Evolutionary conservation across 2,113 vertebrate genomes (phyloP).

Genomic region (Vulpes vulpes): DNA sequence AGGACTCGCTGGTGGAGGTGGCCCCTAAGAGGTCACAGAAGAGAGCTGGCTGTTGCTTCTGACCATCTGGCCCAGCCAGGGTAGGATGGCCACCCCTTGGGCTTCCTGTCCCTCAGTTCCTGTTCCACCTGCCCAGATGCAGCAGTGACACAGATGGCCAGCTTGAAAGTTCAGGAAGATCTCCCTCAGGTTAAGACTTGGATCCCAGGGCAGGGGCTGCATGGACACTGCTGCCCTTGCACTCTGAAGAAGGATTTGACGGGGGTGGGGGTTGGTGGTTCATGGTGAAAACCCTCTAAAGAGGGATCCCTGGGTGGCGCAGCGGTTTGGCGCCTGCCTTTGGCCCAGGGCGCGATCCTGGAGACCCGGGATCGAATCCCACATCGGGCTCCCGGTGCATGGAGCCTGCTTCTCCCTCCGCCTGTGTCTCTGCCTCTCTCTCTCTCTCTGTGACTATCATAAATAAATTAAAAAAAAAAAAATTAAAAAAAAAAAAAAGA

Average conservation of each 20-base stretch:
- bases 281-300: neutral
- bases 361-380: too few species aligned
- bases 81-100: neutral
- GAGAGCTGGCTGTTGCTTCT: constrained; percentile 91
- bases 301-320: too few species aligned
- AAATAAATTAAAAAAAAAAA: too few species aligned
- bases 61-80: neutral
- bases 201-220: neutral
- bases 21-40: constrained; percentile 79
- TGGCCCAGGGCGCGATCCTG: too few species aligned
- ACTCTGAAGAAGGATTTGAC: neutral
- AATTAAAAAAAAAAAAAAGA: too few species aligned
- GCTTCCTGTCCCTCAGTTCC: neutral
- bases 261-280: neutral
- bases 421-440: too few species aligned
- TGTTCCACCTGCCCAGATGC: neutral
- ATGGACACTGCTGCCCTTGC: neutral
- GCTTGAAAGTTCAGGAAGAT: too few species aligned
- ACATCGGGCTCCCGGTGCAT: too few species aligned
- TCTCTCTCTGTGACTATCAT: too few species aligned
- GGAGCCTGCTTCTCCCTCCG: too few species aligned
- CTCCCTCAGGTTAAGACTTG: neutral
- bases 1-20: constrained; percentile 79
- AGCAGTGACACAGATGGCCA: neutral
- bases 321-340: too few species aligned